Conservation (phyloP, 2,113 vertebrate species). For the Etheostoma cragini region DNA sequence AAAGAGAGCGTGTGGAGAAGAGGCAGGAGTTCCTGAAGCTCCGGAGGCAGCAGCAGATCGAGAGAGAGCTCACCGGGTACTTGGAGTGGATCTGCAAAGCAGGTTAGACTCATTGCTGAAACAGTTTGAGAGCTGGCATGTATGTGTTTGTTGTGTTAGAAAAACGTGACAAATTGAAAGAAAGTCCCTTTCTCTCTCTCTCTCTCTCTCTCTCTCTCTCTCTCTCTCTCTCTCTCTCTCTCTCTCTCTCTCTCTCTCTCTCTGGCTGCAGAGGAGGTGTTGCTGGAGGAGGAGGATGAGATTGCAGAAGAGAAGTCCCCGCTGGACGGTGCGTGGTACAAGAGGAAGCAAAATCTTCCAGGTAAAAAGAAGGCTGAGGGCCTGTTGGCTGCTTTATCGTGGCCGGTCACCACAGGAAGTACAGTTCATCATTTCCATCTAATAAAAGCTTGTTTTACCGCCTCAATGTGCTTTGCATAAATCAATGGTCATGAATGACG, state of each 20-base stretch:
- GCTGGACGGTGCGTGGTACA: constrained; percentile 91
- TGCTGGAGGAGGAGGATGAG: constrained; percentile 97
- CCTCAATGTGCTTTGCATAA: constrained; percentile 2
- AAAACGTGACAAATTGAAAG: constrained; percentile 7
- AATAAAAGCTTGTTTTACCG: not conserved
- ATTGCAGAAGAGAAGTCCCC: constrained; percentile 96
- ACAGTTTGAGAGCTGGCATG: not conserved
- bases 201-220: constrained; percentile 28
- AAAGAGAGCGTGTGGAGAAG: constrained; percentile 96
- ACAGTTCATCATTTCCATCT: constrained; percentile 9
- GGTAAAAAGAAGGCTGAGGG: constrained; percentile 71
- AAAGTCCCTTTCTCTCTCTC: constrained; percentile 43
- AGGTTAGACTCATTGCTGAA: constrained; percentile 66
- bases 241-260: constrained; percentile 26
- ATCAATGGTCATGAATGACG: constrained; percentile 18
- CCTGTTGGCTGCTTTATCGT: constrained; percentile 39
- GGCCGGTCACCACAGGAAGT: constrained; percentile 11
- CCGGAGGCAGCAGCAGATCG: constrained; percentile 91
- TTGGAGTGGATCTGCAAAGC: constrained; percentile 88
- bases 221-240: constrained; percentile 24
- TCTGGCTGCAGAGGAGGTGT: constrained; percentile 91
- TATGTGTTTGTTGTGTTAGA: constrained; percentile 34
- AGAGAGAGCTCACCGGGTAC: constrained; percentile 85
- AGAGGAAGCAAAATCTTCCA: constrained; percentile 84
- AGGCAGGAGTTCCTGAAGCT: constrained; percentile 96